phyloP scores from a whole-genome alignment of 2,888 invertebrate species.

The Rhyacophila evoluta region DNA sequence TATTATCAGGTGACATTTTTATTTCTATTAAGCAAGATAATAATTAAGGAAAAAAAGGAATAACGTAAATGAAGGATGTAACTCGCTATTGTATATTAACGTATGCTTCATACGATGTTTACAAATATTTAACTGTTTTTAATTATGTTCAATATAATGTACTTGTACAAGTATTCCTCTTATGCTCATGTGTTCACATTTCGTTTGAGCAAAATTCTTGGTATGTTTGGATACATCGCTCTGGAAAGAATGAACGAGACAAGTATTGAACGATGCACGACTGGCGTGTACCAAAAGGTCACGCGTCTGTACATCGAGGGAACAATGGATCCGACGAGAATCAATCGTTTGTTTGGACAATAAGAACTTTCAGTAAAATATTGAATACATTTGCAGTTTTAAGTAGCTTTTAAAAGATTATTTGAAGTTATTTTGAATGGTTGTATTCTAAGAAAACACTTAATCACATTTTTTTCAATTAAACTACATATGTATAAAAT shows the following conservation, averaged over 20 bases:
- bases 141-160: too few relatives aligned
- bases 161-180: too few relatives aligned
- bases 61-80: too few relatives aligned
- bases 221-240: not conserved
- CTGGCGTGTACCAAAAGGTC: slow-evolving; percentile 19
- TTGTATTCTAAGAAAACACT: not conserved
- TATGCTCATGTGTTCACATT: too few relatives aligned
- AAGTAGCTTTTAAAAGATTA: not conserved
- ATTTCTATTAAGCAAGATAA: too few relatives aligned
- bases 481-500: too few relatives aligned
- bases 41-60: too few relatives aligned
- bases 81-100: too few relatives aligned
- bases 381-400: not conserved
- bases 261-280: slow-evolving; percentile 24
- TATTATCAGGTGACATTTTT: too few relatives aligned
- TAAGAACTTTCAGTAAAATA: not conserved
- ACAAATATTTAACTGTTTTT: too few relatives aligned
- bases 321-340: slow-evolving; percentile 6
- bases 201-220: not conserved
- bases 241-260: not conserved
- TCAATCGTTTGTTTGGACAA: not conserved
- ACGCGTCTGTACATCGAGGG: not conserved
- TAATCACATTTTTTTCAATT: too few relatives aligned
- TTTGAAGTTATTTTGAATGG: not conserved
- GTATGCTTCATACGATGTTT: too few relatives aligned